Evolutionary conservation across 2,113 vertebrate genomes (phyloP).

Genomic region (Larimichthys polyactis): DNA sequence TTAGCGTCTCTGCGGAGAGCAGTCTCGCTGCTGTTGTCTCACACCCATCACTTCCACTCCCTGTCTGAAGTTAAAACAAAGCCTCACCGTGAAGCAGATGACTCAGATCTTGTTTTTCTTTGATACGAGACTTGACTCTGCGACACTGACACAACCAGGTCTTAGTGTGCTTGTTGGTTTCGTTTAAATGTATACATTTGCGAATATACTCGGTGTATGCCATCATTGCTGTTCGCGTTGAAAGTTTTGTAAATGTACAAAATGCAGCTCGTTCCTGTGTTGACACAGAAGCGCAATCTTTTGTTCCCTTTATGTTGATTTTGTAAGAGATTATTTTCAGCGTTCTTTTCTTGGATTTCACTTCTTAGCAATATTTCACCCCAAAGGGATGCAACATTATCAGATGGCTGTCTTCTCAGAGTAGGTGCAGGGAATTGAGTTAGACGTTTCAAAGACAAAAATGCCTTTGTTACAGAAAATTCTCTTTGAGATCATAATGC

Average conservation of each 20-base stretch:
- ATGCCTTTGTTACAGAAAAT: constrained; percentile 54
- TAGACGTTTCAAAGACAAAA: constrained; percentile 70
- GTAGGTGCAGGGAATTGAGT: constrained; percentile 57
- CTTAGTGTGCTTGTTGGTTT: constrained; percentile 30
- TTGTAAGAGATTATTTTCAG: constrained; percentile 61
- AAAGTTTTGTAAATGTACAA: constrained; percentile 6
- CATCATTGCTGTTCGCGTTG: neutral
- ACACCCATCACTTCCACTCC: constrained; percentile 65
- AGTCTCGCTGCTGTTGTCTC: constrained; percentile 56
- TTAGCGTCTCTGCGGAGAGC: constrained; percentile 71
- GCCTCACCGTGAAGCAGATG: constrained; percentile 55
- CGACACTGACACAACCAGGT: constrained; percentile 73
- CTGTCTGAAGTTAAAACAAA: constrained; percentile 72
- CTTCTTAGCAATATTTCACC: constrained; percentile 61
- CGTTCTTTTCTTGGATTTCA: constrained; percentile 62
- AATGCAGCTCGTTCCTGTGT: constrained; percentile 18
- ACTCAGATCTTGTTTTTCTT: constrained; percentile 69
- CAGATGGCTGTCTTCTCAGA: constrained; percentile 69
- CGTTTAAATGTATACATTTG: constrained; percentile 25
- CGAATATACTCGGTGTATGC: neutral
- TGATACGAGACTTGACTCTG: constrained; percentile 68
- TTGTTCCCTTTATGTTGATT: constrained; percentile 54
- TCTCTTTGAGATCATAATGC: constrained; percentile 55
- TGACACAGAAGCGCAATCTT: constrained; percentile 13
- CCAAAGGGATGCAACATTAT: constrained; percentile 68